Conservation (phyloP, 35 echinoderm and acorn worm species). For the Apostichopus parvimensis region DNA sequence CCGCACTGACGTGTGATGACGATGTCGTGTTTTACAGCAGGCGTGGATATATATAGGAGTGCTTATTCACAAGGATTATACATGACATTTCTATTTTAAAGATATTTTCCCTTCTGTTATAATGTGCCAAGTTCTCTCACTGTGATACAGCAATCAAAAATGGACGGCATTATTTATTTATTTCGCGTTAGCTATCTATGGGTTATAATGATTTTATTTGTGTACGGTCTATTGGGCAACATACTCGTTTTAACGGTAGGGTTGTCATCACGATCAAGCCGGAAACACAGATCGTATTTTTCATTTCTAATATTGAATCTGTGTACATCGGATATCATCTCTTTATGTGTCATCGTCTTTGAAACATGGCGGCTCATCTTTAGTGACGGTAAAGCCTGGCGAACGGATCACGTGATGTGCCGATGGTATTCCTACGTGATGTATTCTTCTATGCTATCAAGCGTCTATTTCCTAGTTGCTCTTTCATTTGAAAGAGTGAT, state of each 20-base stretch:
- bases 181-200: not conserved
- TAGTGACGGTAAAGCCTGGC: not conserved
- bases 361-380: slow-evolving; percentile 12
- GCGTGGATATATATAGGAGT: no score
- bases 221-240: not conserved
- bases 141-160: no score
- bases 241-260: slow-evolving; percentile 8
- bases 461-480: slow-evolving; percentile 16
- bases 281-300: slow-evolving; percentile 9
- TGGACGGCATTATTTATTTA: not conserved
- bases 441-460: not conserved
- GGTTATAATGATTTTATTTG: not conserved
- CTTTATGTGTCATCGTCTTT: not conserved
- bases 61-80: no score
- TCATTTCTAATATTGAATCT: slow-evolving; percentile 14
- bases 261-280: not conserved
- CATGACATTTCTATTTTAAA: no score
- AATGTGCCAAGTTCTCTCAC: no score
- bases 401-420: not conserved
- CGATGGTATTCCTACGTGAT: not conserved
- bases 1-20: no score
- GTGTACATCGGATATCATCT: not conserved
- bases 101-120: no score
- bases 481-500: slow-evolving; percentile 19
- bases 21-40: no score